These are phyloP conservation scores for Hanleya hanleyi DNA, from an alignment of 2,888 invertebrate species.

Conservation along the genomic window DNA sequence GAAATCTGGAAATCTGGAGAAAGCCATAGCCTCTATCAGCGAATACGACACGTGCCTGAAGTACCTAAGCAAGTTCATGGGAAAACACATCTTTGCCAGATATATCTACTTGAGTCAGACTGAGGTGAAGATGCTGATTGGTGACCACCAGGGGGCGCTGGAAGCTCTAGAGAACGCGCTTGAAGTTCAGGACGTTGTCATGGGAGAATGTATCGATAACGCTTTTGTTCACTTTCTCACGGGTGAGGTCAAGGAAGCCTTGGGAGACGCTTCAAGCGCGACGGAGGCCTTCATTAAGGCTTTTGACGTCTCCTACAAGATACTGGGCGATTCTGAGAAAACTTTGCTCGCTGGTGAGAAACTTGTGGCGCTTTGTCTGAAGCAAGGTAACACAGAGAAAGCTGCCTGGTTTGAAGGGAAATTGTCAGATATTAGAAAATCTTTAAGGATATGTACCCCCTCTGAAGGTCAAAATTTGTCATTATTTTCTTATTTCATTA, in stretches of 20 bases:
- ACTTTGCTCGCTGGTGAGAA: neutral
- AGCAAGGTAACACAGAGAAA: neutral
- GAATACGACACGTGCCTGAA: neutral
- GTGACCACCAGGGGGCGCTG: neutral
- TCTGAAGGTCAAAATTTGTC: too few relatives aligned
- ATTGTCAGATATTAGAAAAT: too few relatives aligned
- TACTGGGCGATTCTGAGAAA: neutral
- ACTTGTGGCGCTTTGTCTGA: neutral
- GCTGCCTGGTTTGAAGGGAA: neutral
- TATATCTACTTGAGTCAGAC: slow-evolving; percentile 1
- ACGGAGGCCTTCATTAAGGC: neutral
- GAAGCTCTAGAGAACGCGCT: neutral
- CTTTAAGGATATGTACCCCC: too few relatives aligned
- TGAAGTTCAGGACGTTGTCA: neutral
- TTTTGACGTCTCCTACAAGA: neutral
- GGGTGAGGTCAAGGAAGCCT: neutral
- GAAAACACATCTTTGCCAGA: neutral
- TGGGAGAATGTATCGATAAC: neutral
- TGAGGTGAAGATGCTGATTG: neutral
- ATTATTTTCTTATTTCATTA: too few relatives aligned
- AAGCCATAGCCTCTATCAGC: neutral
- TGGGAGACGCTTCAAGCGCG: neutral
- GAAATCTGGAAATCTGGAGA: neutral
- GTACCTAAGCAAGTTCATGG: neutral
- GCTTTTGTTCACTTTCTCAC: neutral